Conservation (phyloP, 1,140 invertebrate species). For the Musca domestica region DNA sequence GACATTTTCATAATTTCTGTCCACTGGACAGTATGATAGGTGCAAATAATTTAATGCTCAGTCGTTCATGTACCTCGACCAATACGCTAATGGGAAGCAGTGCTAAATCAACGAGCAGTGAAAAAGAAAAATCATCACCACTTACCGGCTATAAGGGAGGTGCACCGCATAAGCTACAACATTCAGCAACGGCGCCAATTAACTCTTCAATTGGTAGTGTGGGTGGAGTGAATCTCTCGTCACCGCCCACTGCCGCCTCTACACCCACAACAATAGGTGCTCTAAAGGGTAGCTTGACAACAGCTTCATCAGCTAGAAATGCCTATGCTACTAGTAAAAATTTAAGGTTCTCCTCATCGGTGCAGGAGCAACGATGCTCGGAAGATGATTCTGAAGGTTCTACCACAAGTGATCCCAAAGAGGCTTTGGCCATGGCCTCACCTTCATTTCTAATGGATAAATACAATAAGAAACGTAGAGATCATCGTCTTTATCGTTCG, state of each 20-base stretch:
- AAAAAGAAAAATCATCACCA: constrained; percentile 19
- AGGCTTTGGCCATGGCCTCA: constrained; percentile 43
- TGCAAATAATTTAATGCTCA: constrained; percentile 39
- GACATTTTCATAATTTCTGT: constrained; percentile 46
- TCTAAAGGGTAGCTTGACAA: constrained; percentile 29
- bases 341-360: constrained; percentile 28
- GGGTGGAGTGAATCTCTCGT: background rate
- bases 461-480: constrained; percentile 51
- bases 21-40: constrained; percentile 35
- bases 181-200: constrained; percentile 46
- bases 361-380: constrained; percentile 31
- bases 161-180: constrained; percentile 41
- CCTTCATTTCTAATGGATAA: constrained; percentile 52
- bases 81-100: constrained; percentile 33
- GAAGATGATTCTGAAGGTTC: constrained; percentile 53
- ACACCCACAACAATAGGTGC: constrained; percentile 37
- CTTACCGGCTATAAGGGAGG: constrained; percentile 18
- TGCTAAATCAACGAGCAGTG: constrained; percentile 18
- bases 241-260: constrained; percentile 41
- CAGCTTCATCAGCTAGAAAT: constrained; percentile 1
- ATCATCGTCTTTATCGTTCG: constrained; percentile 50
- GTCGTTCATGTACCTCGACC: constrained; percentile 46
- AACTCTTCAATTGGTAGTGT: constrained; percentile 32
- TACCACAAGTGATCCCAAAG: constrained; percentile 51
- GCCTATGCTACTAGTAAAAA: constrained; percentile 21